Conservation (phyloP, 2,797 vertebrate species). For the Hippoglossus hippoglossus region DNA sequence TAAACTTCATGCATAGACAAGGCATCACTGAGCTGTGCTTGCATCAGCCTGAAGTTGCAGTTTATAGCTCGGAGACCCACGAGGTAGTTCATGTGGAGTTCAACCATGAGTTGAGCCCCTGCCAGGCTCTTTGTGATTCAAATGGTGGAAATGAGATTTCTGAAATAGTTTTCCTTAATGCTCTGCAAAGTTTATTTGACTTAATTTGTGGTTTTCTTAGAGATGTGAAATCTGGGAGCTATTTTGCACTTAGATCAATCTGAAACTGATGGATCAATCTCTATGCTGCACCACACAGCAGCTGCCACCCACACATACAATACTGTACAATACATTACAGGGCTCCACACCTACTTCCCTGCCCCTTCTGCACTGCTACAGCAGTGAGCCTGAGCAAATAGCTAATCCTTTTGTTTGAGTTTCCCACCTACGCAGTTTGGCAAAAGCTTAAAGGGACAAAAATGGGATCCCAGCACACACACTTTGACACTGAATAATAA, state of each 20-base stretch:
- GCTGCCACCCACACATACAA: constrained; percentile 21
- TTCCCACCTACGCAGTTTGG: constrained; percentile 47
- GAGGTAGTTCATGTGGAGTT: neutral
- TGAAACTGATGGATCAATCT: neutral
- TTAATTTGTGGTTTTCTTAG: neutral
- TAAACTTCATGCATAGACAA: neutral
- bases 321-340: neutral
- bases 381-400: constrained; percentile 40
- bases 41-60: neutral
- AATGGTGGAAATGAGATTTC: neutral
- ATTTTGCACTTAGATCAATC: neutral
- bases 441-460: constrained; percentile 32
- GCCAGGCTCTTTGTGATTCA: neutral
- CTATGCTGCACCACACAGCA: neutral
- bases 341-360: constrained; percentile 7
- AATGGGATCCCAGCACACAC: constrained; percentile 25
- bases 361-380: constrained; percentile 8
- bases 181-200: too few relatives aligned
- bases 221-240: neutral
- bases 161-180: neutral
- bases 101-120: constrained; percentile 8
- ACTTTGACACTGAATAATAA: constrained; percentile 36
- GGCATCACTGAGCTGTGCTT: neutral
- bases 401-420: constrained; percentile 49
- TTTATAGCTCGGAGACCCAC: neutral